phyloP scores from a whole-genome alignment of 2,888 invertebrate species.

The Osmoderma eremita region DNA sequence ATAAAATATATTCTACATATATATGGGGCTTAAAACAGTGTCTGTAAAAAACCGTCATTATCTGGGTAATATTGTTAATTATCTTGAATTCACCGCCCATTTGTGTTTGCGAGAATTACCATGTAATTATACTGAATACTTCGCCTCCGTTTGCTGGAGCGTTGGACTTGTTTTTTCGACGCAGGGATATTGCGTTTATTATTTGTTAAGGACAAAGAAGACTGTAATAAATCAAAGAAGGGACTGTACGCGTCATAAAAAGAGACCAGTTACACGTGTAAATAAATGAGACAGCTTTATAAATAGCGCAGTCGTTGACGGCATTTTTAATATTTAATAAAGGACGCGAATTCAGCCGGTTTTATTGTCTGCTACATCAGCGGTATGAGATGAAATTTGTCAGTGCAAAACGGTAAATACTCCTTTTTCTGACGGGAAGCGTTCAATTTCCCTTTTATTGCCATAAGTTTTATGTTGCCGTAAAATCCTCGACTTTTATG shows the following conservation, averaged over 20 bases:
- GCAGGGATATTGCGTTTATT: background rate
- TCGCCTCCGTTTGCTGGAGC: too few relatives aligned
- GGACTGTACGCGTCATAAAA: constrained; percentile 8
- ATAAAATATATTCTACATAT: too few relatives aligned
- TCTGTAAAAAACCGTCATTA: too few relatives aligned
- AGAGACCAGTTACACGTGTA: background rate
- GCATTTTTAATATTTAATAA: constrained; percentile 31
- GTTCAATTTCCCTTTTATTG: constrained; percentile 13
- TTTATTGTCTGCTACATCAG: constrained; percentile 9
- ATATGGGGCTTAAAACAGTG: too few relatives aligned
- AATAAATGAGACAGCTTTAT: constrained; percentile 22
- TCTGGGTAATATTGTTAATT: too few relatives aligned
- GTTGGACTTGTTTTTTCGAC: background rate
- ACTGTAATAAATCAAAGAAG: background rate
- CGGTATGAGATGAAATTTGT: constrained; percentile 13
- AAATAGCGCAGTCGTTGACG: constrained; percentile 20
- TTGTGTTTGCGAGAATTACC: background rate
- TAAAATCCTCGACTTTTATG: too few relatives aligned
- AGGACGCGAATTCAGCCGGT: background rate
- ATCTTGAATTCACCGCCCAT: background rate
- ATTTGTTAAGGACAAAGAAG: background rate
- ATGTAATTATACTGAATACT: background rate
- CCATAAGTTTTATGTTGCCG: too few relatives aligned
- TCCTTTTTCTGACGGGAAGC: background rate
- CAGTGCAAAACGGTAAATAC: constrained; percentile 7